Conservation (phyloP, 1,140 invertebrate genomes). For the Meloidogyne exigua region DNA sequence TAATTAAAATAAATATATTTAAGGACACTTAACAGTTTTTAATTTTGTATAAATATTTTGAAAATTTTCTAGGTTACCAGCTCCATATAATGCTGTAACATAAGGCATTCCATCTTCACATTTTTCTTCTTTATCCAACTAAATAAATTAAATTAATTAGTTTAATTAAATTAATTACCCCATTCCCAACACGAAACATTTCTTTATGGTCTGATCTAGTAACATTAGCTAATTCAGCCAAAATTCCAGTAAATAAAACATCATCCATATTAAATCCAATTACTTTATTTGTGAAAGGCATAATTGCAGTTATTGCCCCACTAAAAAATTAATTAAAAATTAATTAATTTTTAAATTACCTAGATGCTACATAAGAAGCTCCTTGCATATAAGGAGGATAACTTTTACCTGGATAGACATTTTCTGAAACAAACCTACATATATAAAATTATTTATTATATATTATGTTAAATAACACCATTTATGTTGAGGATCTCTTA, state of each 20-base stretch:
- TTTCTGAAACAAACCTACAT: constrained; percentile 19
- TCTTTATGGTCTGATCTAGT: not conserved
- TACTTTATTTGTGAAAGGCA: constrained; percentile 6
- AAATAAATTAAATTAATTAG: not conserved
- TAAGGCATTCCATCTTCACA: constrained; percentile 9
- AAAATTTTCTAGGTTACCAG: constrained; percentile 1
- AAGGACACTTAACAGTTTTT: constrained; percentile 9
- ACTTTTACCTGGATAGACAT: constrained; percentile 6
- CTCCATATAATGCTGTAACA: constrained; percentile 17
- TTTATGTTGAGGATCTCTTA: constrained; percentile 15
- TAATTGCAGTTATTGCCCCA: not conserved
- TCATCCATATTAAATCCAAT: constrained; percentile 27
- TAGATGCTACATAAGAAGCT: constrained; percentile 21
- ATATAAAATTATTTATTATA: not conserved
- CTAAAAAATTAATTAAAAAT: not conserved
- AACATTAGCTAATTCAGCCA: constrained; percentile 28
- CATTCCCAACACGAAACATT: not conserved
- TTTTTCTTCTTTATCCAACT: constrained; percentile 14
- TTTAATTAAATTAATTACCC: not conserved
- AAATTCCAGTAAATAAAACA: constrained; percentile 33
- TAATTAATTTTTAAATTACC: not conserved
- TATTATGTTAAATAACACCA: not conserved
- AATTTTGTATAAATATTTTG: constrained; percentile 17
- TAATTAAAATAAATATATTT: too few species aligned
- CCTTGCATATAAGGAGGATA: constrained; percentile 26